Conservation (phyloP, 2,113 vertebrate species). For the Datnioides undecimradiatus region DNA sequence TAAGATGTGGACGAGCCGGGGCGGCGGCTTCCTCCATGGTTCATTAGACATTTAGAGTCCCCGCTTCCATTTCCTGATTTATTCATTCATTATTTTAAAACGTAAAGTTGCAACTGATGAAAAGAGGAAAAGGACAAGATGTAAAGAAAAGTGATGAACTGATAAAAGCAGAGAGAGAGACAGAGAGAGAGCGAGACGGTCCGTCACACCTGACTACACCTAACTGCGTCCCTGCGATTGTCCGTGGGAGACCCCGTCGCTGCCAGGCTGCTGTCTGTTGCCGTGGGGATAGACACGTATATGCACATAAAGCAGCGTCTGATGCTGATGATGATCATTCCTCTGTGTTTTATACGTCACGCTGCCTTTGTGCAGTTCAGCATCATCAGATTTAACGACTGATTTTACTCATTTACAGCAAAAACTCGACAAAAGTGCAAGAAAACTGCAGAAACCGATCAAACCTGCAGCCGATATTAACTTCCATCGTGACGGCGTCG, state of each 20-base stretch:
- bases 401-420: too few species aligned
- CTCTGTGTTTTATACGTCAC: too few species aligned
- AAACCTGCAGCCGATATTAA: too few species aligned
- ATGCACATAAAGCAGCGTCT: too few species aligned
- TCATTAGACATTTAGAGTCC: background rate
- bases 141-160: too few species aligned
- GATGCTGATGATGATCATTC: too few species aligned
- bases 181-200: background rate
- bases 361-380: too few species aligned
- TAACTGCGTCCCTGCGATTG: conserved; percentile 4
- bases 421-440: too few species aligned
- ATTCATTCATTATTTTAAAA: conserved; percentile 2
- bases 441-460: too few species aligned
- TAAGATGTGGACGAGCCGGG: background rate
- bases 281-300: conserved; percentile 9
- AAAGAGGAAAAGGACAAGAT: background rate
- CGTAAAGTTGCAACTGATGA: background rate
- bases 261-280: conserved; percentile 9
- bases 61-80: background rate
- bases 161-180: background rate
- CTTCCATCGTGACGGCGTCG: too few species aligned
- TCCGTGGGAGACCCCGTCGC: conserved; percentile 5
- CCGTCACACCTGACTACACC: conserved; percentile 17
- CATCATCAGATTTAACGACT: too few species aligned
- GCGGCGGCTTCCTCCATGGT: background rate